Base-by-base conservation (phyloP, 2,113 vertebrate genomes). In the Trachemys scripta region DNA sequence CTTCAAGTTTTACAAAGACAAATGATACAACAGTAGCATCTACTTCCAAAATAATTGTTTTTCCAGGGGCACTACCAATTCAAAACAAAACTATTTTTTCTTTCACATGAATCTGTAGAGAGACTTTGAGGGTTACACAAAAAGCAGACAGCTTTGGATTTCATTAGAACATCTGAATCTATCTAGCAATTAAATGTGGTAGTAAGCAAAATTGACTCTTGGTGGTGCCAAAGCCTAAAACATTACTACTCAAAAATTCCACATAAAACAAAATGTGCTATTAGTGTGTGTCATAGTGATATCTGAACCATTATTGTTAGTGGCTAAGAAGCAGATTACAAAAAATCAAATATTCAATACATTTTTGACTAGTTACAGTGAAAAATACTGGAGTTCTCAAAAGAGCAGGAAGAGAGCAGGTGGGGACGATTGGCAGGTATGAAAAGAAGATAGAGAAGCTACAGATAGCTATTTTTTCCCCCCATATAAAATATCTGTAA, bases 141-240 rank as follows among this genome's bases (percentile, higher is more conserved):
- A 82, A 82, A 85, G 38, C 17, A 76, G 6, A 45, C 5, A 6
- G 38, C 10, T 75, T 42, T 75, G 38, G 38, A 11, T 75, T 90
- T 94, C 56, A 51, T 62, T 83, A 76, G 47, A 90, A 75, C 10
- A 1, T 1, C 47, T 12, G 35, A 49, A 85, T 83, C 50, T 84
- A 24, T 78, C 82, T 90, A 47, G 62, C 76, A 38, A 72, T 47
- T 82, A 85, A 90, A 20, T 47, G 24, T n/a, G 54, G 85, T 35
- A 87, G 20, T 80, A 89, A 96, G 85, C 82, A 53, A 49, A 1
- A 0, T 54, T 83, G 85, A 72, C 90, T 91, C 57, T 92, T 90
- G 85, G 80, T 90, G 91, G 80, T 92, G 85, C 91, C 53, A 80
- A 75, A 88, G 69, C 69, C 82, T 88, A 79, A 94, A 84, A 80